Base-by-base conservation (phyloP, 2,888 invertebrate genomes). In the Eupithecia insigniata region DNA sequence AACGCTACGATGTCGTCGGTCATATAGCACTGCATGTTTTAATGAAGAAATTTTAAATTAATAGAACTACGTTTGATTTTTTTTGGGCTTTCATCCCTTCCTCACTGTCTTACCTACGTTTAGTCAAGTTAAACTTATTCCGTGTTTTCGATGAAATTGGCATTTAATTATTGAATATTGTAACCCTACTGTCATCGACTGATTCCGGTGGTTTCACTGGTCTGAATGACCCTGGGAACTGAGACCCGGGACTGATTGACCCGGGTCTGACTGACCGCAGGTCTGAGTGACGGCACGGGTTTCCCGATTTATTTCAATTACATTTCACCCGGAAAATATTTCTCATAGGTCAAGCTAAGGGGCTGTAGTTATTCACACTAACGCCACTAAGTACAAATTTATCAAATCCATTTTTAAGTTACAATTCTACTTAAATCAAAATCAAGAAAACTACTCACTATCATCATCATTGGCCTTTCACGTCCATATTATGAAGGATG, bases 271-370 rank as follows among this genome's bases (percentile, higher is more conserved):
- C 58, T 69, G 78, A 69, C 78, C 69, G 60, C 70, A 66, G 8
- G 18, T 8, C 69, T 66, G 70, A 55, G 46, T 69, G 78, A 69
- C 70, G 69, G 72, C 34, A 68, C 66, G 69, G 69, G 69, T 66
- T 74, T 76, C 69, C 80, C 85, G 85, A 87, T 89, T 87, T 87
- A 86, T 89, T 87, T 87, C 85, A 83, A 86, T 85, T 85, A 87
- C 84, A 76, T 78, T 80, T 82, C 83, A 80, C 82, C 58, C 70
- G 73, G 61, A 61, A 68, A 61, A 70, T 70, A 73, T 73, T 73
- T 66, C 51, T 36, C 30, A 64, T 39, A 58, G 58, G n/a, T 66
- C 66, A 61, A 10, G 32, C 34, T 34, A 34, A 34, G 32, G 55
- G 0, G 22, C n/a, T 51, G 51, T 43, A 43, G 39, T 18, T 55